phyloP scores from a whole-genome alignment of 2,113 vertebrate species.

The Psilopogon haemacephalus region DNA sequence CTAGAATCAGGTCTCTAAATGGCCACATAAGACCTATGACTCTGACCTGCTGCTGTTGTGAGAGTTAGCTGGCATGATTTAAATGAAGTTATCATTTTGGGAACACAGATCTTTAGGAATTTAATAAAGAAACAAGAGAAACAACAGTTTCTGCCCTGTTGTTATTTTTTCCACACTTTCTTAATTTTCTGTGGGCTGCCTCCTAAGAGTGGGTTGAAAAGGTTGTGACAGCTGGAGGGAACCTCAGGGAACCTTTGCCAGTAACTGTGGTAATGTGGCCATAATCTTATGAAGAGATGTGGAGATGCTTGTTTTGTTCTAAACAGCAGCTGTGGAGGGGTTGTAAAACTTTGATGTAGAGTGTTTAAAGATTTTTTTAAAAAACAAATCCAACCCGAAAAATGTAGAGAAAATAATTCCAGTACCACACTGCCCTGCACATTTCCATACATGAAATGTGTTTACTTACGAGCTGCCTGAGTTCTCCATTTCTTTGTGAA shows the following conservation, averaged over 20 bases:
- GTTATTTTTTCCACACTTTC: not conserved
- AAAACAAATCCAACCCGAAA: not conserved
- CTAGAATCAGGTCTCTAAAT: not conserved
- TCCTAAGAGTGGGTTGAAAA: not conserved
- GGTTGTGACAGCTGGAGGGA: not conserved
- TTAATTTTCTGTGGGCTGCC: not conserved
- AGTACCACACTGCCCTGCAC: not conserved
- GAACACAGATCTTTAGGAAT: not conserved
- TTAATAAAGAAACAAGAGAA: not conserved
- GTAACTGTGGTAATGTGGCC: not conserved
- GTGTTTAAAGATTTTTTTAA: not conserved
- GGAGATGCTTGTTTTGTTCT: not conserved
- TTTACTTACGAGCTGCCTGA: not conserved
- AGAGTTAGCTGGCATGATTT: not conserved
- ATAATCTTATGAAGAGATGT: not conserved
- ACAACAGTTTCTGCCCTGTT: not conserved
- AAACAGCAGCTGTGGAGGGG: not conserved
- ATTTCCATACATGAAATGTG: not conserved
- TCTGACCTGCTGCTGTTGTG: not conserved
- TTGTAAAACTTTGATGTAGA: not conserved
- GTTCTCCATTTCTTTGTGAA: not conserved
- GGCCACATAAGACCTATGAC: not conserved
- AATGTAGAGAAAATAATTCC: not conserved
- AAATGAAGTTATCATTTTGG: not conserved
- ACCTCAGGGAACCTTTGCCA: not conserved